A percentile compares a stretch with the other conserved stretches of the same genome.
Evolutionary conservation across 1,140 invertebrate species (phyloP).

Genomic region (Ceratosolen solmsi): DNA sequence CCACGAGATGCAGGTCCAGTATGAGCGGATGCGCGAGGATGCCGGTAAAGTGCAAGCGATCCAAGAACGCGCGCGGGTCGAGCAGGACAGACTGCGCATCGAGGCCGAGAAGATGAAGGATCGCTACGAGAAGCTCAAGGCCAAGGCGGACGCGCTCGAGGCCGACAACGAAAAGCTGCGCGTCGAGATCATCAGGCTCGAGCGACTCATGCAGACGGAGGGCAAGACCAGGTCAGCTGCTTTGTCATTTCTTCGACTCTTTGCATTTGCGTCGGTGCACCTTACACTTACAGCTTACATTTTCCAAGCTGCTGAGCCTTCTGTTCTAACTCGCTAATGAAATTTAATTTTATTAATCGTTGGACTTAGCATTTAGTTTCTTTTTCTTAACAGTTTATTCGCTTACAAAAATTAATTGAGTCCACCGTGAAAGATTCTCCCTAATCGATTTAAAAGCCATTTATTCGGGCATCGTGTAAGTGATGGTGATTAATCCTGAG

Average conservation of each 20-base stretch:
- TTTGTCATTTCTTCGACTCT: not conserved
- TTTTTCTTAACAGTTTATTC: no score
- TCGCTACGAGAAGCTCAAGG: constrained; percentile 86
- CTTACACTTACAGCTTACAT: not conserved
- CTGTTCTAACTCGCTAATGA: no score
- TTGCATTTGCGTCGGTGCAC: not conserved
- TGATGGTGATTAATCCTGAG: no score
- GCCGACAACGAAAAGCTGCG: constrained; percentile 84
- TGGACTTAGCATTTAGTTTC: no score
- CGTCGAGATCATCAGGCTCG: constrained; percentile 80
- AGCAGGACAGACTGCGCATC: constrained; percentile 85
- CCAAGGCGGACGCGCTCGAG: constrained; percentile 79
- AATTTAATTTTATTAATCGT: no score
- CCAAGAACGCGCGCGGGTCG: constrained; percentile 84
- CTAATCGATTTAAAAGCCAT: no score
- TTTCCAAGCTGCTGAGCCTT: not conserved
- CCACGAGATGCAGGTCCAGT: constrained; percentile 85
- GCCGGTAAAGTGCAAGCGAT: constrained; percentile 80
- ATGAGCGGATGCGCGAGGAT: constrained; percentile 85
- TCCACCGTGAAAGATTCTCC: no score
- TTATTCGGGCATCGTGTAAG: no score
- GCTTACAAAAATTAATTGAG: no score
- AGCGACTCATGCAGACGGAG: constrained; percentile 77
- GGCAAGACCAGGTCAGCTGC: constrained; percentile 67
- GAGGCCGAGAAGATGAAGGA: constrained; percentile 90